Conservation (phyloP, 1,140 invertebrate genomes). For the Venturia canescens region DNA sequence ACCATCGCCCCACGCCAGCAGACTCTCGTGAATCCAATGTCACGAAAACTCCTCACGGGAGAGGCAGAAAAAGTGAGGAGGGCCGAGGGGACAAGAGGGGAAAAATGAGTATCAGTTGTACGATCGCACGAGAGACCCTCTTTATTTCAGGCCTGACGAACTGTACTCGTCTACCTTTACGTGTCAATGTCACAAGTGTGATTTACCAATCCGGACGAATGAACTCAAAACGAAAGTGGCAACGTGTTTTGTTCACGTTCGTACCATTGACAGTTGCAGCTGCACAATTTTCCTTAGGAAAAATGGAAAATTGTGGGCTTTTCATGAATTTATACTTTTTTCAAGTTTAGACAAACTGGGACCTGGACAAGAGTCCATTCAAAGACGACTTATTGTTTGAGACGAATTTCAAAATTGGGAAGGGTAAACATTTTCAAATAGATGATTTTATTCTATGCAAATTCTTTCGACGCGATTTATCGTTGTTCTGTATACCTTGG, state of each 20-base stretch:
- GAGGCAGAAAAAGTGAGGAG: background rate
- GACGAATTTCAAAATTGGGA: no score
- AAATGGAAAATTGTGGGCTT: no score
- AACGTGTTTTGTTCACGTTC: background rate
- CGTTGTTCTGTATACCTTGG: no score
- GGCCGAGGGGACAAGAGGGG: background rate
- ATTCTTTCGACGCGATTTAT: no score
- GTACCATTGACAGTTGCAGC: background rate
- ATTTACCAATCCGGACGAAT: slow-evolving; percentile 18
- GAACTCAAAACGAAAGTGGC: slow-evolving; percentile 48
- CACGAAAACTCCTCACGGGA: slow-evolving; percentile 50
- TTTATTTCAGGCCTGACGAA: slow-evolving; percentile 28
- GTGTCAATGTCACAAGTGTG: slow-evolving; percentile 45
- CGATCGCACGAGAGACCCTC: background rate
- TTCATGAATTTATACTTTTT: no score
- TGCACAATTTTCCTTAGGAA: background rate
- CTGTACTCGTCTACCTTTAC: slow-evolving; percentile 1
- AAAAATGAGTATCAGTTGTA: background rate
- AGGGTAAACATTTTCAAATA: no score
- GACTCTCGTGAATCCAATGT: slow-evolving; percentile 61
- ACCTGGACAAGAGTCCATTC: no score
- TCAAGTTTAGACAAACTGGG: no score
- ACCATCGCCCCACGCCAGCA: slow-evolving; percentile 50
- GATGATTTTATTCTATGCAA: no score
- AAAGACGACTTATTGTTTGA: no score